Base-by-base conservation (phyloP, 2,888 invertebrate species). In the Psococerastis gibbosa region DNA sequence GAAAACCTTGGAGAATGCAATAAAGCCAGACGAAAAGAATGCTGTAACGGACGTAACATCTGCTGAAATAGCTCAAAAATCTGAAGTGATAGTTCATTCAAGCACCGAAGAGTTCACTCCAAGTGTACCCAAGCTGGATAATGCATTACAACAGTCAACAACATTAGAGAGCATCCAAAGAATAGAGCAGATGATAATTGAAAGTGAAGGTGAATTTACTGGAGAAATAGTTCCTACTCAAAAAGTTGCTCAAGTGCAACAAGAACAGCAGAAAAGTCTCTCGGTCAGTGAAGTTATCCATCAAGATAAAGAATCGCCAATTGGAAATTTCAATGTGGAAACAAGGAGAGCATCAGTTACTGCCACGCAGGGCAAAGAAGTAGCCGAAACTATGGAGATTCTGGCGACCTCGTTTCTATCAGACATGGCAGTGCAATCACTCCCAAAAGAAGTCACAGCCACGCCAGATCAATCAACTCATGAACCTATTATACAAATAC, bases 61-160 rank as follows among this genome's bases (percentile, higher is more conserved):
- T 2, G 58, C 63, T 43, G 60, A 63, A 53, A 60, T 64, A n/a
- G 61, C 65, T n/a, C 55, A 64, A 49, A 65, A 61, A 49, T 58
- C 59, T 1, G 66, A 69, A 56, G 54, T 67, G 3, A 53, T 60
- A 38, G 49, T 62, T 13, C 59, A 60, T 22, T 58, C 61, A 45
- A 56, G 55, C 32, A 55, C 62, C 4, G 57, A 56, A 31, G 55
- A 60, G 35, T 54, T 68, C 16, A 54, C 55, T n/a, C 46, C 55
- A 6, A 46, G 55, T 18, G 51, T 54, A 48, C 60, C 63, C 2
- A 51, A 46, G 13, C 52, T 52, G 33, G 60, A 54, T 2, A 52
- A 52, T 9, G 64, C 67, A 3, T 52, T 54, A 46, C 53, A 38
- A 38, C 15, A 49, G 32, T 52, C 50, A 23, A 17, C 20, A 6